These are phyloP conservation scores for Phrynocephalus guinanensis DNA, from an alignment of 2,797 vertebrate species.

Conservation along the genomic window DNA sequence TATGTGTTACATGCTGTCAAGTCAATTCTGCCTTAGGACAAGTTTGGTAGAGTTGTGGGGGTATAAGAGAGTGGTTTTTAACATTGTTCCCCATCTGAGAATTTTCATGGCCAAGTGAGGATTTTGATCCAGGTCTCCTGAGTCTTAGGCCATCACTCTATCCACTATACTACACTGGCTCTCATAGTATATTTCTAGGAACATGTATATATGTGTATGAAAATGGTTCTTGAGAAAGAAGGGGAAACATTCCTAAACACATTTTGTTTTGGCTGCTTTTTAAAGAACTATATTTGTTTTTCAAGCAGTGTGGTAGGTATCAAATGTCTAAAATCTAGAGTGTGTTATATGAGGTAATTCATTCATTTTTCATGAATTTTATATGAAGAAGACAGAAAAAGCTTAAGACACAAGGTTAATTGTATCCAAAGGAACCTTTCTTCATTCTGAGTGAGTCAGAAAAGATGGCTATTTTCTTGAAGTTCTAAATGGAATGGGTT, in stretches of 20 bases:
- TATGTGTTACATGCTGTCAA: background rate
- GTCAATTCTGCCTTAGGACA: too few relatives aligned
- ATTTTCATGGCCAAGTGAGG: too few relatives aligned
- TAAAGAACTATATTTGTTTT: background rate
- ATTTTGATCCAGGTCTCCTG: too few relatives aligned
- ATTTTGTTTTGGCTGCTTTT: background rate
- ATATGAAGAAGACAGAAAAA: background rate
- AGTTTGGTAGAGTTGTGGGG: background rate
- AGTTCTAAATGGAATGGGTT: slow-evolving; percentile 60
- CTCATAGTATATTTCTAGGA: background rate
- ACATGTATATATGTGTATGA: background rate
- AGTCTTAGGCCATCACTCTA: background rate
- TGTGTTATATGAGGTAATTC: background rate
- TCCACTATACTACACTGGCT: background rate
- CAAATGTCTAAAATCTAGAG: background rate
- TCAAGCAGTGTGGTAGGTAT: too few relatives aligned
- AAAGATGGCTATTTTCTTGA: slow-evolving; percentile 52
- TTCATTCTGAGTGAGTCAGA: slow-evolving; percentile 45
- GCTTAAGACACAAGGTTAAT: background rate
- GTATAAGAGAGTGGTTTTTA: background rate
- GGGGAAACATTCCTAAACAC: background rate
- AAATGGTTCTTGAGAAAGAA: background rate
- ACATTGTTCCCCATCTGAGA: too few relatives aligned
- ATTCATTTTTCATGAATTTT: background rate
- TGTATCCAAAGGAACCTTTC: slow-evolving; percentile 10